A percentile compares a stretch with the other conserved stretches of the same genome.
phyloP scores from a whole-genome alignment of 2,797 vertebrate genomes.

The Dendrocincla tyrannina region DNA sequence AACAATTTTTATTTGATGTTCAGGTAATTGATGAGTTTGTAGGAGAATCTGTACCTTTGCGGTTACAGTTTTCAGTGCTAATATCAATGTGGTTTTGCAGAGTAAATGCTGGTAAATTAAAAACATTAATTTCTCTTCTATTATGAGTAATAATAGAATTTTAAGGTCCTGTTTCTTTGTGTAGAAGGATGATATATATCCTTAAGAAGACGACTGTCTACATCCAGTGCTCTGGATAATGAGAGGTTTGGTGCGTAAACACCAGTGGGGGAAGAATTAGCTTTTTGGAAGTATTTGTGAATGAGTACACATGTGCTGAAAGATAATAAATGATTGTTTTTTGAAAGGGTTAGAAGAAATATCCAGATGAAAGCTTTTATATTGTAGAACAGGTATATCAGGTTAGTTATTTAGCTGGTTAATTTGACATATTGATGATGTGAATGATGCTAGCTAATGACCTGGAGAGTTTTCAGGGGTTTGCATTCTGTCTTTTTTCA shows the following conservation, averaged over 20 bases:
- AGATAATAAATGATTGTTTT: not conserved
- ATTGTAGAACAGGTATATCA: not conserved
- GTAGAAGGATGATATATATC: not conserved
- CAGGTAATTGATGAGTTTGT: not conserved
- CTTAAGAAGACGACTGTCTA: not conserved
- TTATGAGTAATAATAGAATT: not conserved
- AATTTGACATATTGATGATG: not conserved
- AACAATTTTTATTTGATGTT: not conserved
- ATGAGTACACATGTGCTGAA: not conserved
- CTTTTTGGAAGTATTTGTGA: not conserved
- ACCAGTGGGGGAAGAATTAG: not conserved
- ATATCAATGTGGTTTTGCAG: not conserved
- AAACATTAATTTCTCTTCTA: not conserved
- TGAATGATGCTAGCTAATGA: not conserved
- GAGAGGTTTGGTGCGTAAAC: not conserved
- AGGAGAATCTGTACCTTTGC: not conserved
- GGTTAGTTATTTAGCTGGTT: not conserved
- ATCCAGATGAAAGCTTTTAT: not conserved
- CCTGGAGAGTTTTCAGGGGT: not conserved
- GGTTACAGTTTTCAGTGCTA: not conserved
- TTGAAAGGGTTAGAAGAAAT: not conserved
- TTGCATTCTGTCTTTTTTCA: not conserved
- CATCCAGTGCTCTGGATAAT: not conserved
- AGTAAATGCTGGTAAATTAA: not conserved
- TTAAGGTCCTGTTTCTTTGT: not conserved